Conservation (phyloP, 1,140 invertebrate species). For the Lanistes nyassanus region DNA sequence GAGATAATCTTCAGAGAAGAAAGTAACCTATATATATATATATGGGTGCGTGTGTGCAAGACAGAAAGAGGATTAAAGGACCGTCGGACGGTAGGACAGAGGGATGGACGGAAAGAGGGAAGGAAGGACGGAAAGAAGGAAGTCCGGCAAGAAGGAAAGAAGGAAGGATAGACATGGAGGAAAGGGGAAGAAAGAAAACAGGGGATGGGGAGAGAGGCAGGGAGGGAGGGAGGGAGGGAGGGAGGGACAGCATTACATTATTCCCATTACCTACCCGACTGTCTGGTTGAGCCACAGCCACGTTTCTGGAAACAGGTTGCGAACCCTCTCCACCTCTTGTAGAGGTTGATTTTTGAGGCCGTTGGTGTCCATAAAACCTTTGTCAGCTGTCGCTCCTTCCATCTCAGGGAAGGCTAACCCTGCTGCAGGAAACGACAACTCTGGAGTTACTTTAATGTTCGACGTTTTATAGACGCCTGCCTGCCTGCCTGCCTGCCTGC, state of each 20-base stretch:
- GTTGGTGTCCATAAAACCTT: too few relatives aligned
- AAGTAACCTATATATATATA: too few relatives aligned
- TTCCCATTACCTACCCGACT: constrained; percentile 24
- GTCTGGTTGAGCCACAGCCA: constrained; percentile 59
- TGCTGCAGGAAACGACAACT: background rate
- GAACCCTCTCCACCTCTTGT: constrained; percentile 55
- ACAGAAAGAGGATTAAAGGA: background rate
- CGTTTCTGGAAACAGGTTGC: constrained; percentile 67
- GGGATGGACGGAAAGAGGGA: constrained; percentile 2
- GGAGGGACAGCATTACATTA: background rate
- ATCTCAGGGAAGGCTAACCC: background rate
- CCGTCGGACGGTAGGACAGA: background rate
- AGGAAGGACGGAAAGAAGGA: background rate
- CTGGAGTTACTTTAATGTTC: background rate
- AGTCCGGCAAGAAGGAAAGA: background rate
- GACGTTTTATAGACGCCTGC: background rate
- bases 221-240: background rate
- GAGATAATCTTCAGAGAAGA: too few relatives aligned
- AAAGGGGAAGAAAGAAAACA: background rate
- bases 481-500: background rate
- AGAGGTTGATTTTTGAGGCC: background rate
- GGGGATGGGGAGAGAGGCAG: background rate
- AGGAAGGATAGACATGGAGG: background rate
- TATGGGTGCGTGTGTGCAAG: too few relatives aligned
- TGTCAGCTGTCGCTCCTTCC: constrained; percentile 6